Evolutionary conservation across 2,113 vertebrate species (phyloP).

Genomic region (Seriola aureovittata): DNA sequence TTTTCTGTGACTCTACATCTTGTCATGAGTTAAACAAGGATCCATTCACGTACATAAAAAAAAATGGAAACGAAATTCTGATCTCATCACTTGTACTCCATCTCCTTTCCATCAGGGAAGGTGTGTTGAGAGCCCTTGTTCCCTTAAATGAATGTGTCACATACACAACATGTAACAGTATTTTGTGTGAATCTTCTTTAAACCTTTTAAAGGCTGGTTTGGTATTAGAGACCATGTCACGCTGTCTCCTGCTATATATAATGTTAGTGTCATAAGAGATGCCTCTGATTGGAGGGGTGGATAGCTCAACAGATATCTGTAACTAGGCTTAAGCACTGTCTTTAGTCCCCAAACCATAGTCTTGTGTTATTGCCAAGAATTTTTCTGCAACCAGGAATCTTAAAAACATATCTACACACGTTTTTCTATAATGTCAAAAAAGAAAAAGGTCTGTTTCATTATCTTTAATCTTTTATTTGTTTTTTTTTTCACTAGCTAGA

Average conservation of each 20-base stretch:
- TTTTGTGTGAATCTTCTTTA: constrained; percentile 30
- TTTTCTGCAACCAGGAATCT: not conserved
- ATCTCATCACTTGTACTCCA: not conserved
- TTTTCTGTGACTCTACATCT: not conserved
- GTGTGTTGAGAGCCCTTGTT: constrained; percentile 18
- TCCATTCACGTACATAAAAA: not conserved
- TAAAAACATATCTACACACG: not conserved
- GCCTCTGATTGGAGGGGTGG: not conserved
- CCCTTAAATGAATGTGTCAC: not conserved
- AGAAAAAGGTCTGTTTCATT: constrained; percentile 2
- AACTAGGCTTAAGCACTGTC: too few relatives aligned
- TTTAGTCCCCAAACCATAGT: not conserved
- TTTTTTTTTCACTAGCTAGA: too few relatives aligned
- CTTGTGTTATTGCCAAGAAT: not conserved
- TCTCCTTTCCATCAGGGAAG: not conserved
- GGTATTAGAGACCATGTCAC: not conserved
- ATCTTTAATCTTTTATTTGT: not conserved
- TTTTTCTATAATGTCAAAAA: not conserved
- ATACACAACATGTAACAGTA: not conserved
- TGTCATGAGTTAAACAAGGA: not conserved
- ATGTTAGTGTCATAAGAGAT: not conserved
- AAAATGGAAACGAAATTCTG: not conserved
- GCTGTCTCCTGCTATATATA: not conserved
- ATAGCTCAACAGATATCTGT: not conserved
- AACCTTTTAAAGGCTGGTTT: not conserved